These are phyloP conservation scores for Epinephelus lanceolatus DNA, from an alignment of 2,113 vertebrate genomes.

Conservation along the genomic window DNA sequence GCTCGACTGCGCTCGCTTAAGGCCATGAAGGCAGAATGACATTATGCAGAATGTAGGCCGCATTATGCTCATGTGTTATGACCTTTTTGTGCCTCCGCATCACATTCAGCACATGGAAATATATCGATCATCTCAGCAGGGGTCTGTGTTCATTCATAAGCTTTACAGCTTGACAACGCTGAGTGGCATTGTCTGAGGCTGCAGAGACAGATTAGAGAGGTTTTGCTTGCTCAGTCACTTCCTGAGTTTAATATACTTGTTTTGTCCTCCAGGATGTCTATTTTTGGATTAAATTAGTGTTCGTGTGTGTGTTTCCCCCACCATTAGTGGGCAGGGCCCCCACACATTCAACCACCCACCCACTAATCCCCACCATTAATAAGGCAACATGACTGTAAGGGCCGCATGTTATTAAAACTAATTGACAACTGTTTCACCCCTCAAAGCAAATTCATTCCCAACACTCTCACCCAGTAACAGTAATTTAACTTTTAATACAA, in stretches of 20 bases:
- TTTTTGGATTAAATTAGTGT: slow-evolving; percentile 45
- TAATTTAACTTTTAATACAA: slow-evolving; percentile 30
- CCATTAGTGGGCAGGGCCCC: slow-evolving; percentile 31
- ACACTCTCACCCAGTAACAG: slow-evolving; percentile 9
- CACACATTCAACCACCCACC: slow-evolving; percentile 36
- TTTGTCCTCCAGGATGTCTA: slow-evolving; percentile 25
- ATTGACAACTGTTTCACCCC: slow-evolving; percentile 50
- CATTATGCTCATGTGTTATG: slow-evolving; percentile 40
- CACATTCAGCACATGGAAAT: slow-evolving; percentile 35
- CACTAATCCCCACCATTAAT: slow-evolving; percentile 55
- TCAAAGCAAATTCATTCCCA: slow-evolving; percentile 28
- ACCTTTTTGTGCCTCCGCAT: slow-evolving; percentile 32
- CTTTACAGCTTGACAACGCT: slow-evolving; percentile 13
- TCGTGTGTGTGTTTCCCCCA: not conserved
- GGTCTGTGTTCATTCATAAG: slow-evolving; percentile 27
- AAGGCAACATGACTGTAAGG: slow-evolving; percentile 40
- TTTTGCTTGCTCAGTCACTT: slow-evolving; percentile 6
- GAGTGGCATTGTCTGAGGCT: not conserved
- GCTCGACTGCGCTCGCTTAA: slow-evolving; percentile 37
- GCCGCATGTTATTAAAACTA: slow-evolving; percentile 51
- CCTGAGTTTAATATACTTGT: slow-evolving; percentile 10
- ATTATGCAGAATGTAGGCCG: slow-evolving; percentile 60
- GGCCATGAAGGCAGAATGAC: slow-evolving; percentile 49
- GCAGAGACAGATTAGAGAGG: not conserved
- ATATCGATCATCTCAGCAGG: slow-evolving; percentile 43